Base-by-base conservation (phyloP, 35 echinoderm and acorn worm genomes). In the Heliocidaris tuberculata region DNA sequence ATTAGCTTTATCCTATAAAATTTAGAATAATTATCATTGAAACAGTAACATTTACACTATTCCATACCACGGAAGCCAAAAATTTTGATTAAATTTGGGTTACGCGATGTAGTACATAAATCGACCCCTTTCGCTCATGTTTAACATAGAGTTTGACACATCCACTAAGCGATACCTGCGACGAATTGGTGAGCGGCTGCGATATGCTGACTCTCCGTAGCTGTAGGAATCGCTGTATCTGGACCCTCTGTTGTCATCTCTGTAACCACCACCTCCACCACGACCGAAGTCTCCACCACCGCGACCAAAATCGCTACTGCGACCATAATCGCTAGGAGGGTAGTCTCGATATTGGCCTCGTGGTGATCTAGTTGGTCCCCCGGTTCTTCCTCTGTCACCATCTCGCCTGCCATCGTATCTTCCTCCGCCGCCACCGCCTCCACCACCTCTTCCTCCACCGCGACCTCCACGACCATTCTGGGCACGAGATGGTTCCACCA, bases 171-270 rank as follows among this genome's bases (percentile, higher is more conserved):
- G 91, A 98, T 99, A 99, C 98, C 98, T 99, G 96, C 98, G 96
- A 94, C 98, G 93, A 32, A 96, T 94, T 61, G 98, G 98, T 50
- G 98, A 99, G n/a, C 98, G 91, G 91, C 98, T 99, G 92, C 98
- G 98, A 97, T 99, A 99, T 29, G 96, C 52, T 93, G 93, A 48
- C 8, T 86, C 94, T 90, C 93, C 93, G 29, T 96, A 96, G 85
- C 93, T 88, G 93, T 97, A 97, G 21, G 95, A 94, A 86, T 97
- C 97, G 31, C 86, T 92, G 16, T 92, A 96, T 32, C 94, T 47
- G 59, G 94, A 97, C 52, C 86, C 47, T 90, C 92, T 56, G 31
- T 21, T 59, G 24, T 96, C 95, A 94, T 96, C 93, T 47, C 95
- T 19, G 32, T 94, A 96, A 30, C 85, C 47, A 59, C 60, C 42